Evolutionary conservation across 2,797 vertebrate species (phyloP).

Genomic region (Pseudopleuronectes americanus): DNA sequence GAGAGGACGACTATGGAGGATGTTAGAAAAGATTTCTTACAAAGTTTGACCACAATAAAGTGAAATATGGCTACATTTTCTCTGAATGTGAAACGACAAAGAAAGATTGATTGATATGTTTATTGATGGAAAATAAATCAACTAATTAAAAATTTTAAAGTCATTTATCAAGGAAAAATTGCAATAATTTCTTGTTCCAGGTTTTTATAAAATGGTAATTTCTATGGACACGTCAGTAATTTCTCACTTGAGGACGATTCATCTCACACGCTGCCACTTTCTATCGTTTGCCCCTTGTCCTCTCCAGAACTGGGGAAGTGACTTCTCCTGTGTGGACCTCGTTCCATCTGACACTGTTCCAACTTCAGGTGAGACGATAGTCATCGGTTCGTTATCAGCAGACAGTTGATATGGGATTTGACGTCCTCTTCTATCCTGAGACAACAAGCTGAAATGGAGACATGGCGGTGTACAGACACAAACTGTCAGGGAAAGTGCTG

Average conservation of each 20-base stretch:
- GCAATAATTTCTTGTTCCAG: no score
- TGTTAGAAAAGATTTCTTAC: background rate
- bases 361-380: slow-evolving; percentile 85
- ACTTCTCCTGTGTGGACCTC: slow-evolving; percentile 83
- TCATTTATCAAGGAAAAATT: no score
- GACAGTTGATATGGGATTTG: background rate
- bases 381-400: slow-evolving; percentile 13
- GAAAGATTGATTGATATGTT: background rate
- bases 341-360: slow-evolving; percentile 78
- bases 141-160: no score
- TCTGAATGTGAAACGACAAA: background rate
- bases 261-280: background rate
- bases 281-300: background rate
- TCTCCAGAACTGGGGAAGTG: slow-evolving; percentile 91
- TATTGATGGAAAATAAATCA: no score
- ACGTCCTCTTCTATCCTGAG: slow-evolving; percentile 51
- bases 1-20: background rate
- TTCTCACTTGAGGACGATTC: no score
- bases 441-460: slow-evolving; percentile 70
- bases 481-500: background rate
- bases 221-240: no score
- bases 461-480: no score
- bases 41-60: background rate
- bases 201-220: no score
- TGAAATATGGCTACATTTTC: background rate